These are phyloP conservation scores for Sinocyclocheilus anophthalmus DNA, from an alignment of 2,113 vertebrate genomes.

Conservation along the genomic window DNA sequence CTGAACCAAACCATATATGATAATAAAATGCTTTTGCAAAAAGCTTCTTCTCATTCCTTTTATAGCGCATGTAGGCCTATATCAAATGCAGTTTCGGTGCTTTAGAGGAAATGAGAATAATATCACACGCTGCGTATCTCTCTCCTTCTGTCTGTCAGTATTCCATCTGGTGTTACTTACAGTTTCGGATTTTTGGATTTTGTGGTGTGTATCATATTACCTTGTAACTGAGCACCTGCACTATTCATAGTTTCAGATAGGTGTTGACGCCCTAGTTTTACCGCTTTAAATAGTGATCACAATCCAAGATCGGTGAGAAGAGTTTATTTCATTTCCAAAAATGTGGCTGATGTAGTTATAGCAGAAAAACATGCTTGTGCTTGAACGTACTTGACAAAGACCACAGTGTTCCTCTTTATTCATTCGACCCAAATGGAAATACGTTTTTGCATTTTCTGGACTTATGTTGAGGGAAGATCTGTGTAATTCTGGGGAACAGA, in stretches of 20 bases:
- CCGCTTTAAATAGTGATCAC: neutral
- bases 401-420: neutral
- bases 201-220: neutral
- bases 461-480: neutral
- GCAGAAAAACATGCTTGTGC: neutral
- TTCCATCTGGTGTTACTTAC: slow-evolving; percentile 54
- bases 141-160: neutral
- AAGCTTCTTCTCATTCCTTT: neutral
- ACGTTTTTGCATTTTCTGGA: neutral
- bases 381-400: neutral
- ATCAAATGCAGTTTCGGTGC: neutral
- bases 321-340: neutral
- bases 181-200: slow-evolving; percentile 4
- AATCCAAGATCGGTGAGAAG: neutral
- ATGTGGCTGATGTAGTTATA: neutral
- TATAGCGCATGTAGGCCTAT: neutral
- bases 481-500: neutral
- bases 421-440: neutral
- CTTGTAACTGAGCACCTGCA: neutral
- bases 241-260: neutral
- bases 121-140: neutral
- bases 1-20: slow-evolving; percentile 15
- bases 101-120: neutral
- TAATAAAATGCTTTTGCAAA: neutral
- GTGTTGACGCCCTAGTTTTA: neutral